A percentile compares a stretch with the other conserved stretches of the same genome.
These are phyloP conservation scores for Hippocampus comes DNA, from an alignment of 2,113 vertebrate species.

Conservation along the genomic window DNA sequence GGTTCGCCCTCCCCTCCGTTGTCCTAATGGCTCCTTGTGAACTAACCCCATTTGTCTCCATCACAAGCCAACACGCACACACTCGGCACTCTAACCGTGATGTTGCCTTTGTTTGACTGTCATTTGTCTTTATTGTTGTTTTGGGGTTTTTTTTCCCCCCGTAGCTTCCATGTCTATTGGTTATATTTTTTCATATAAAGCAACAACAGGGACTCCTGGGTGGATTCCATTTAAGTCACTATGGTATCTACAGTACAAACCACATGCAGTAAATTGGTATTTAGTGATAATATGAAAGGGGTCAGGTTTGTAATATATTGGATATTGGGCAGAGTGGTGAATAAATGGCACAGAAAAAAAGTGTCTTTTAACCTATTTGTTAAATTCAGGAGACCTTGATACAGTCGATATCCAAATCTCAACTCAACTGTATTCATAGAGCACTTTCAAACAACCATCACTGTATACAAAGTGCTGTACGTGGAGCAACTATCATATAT, in stretches of 20 bases:
- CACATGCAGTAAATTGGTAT: not conserved
- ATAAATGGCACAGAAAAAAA: not conserved
- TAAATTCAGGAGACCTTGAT: not conserved
- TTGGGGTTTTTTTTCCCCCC: conserved; percentile 2
- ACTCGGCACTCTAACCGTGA: conserved; percentile 22
- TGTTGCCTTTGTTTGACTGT: conserved; percentile 44
- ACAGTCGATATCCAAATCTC: not conserved
- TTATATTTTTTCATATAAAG: conserved; percentile 12
- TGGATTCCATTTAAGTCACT: not conserved
- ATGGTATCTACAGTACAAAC: not conserved
- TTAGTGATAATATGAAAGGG: not conserved
- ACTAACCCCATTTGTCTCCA: conserved; percentile 66
- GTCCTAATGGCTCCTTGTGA: conserved; percentile 60
- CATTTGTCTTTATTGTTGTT: conserved; percentile 47
- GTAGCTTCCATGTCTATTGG: conserved; percentile 2
- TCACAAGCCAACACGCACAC: conserved; percentile 32
- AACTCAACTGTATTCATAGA: too few species aligned
- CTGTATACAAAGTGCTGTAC: too few species aligned
- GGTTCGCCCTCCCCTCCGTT: conserved; percentile 43
- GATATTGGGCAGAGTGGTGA: not conserved
- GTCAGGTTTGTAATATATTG: not conserved
- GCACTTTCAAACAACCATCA: too few species aligned
- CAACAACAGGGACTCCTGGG: not conserved
- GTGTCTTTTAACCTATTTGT: not conserved
- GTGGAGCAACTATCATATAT: too few species aligned